These are phyloP conservation scores for Siniperca undulata DNA, from an alignment of 2,797 vertebrate species.

Conservation along the genomic window DNA sequence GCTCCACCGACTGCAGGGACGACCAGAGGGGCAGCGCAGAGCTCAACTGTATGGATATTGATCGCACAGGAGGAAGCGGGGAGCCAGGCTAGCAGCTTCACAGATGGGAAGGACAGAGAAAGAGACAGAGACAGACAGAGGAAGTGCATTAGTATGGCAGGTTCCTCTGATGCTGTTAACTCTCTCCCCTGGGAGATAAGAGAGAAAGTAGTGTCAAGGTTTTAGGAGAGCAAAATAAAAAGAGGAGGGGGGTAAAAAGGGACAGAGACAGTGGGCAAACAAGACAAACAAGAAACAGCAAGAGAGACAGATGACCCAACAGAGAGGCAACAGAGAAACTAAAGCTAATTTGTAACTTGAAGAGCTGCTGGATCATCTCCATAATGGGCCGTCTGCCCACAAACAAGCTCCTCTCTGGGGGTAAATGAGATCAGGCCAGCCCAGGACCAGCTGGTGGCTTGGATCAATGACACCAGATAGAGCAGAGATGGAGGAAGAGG, in stretches of 20 bases:
- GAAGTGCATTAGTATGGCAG: conserved; percentile 79
- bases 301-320: conserved; percentile 31
- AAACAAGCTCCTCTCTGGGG: conserved; percentile 74
- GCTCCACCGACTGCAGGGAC: conserved; percentile 60
- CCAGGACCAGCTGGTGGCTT: conserved; percentile 84
- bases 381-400: conserved; percentile 78
- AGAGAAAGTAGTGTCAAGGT: conserved; percentile 56
- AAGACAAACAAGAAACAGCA: not conserved
- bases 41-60: conserved; percentile 72
- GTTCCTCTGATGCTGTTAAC: conserved; percentile 74
- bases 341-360: conserved; percentile 82
- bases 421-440: conserved; percentile 82
- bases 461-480: conserved; percentile 79
- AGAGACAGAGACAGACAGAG: conserved; percentile 53
- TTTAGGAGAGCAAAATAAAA: conserved; percentile 37
- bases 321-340: conserved; percentile 50
- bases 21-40: conserved; percentile 59
- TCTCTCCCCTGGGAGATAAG: conserved; percentile 69
- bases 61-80: conserved; percentile 73
- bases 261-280: not conserved
- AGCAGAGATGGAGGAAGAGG: conserved; percentile 48
- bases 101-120: conserved; percentile 64
- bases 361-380: conserved; percentile 77
- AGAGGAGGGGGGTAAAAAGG: not conserved
- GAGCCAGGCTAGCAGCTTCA: conserved; percentile 51